A percentile compares a stretch with the other conserved stretches of the same genome.
Conservation (phyloP, 2,888 invertebrate genomes). For the Ashinkailepas kermadecensis region DNA sequence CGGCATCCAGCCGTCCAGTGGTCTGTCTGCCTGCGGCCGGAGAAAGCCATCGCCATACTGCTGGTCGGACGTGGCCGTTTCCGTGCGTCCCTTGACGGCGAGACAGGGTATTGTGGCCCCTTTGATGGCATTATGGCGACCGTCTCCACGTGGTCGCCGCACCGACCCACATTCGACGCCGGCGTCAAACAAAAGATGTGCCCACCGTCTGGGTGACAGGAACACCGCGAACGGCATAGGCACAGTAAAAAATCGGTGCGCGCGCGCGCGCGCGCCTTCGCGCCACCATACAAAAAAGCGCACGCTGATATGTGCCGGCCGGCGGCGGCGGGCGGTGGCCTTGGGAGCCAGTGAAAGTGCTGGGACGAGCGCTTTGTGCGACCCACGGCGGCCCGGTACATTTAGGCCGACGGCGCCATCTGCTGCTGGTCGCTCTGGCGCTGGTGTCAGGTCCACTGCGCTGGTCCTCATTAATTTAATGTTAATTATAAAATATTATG, state of each 20-base stretch:
- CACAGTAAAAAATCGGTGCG: background rate
- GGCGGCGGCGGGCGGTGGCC: background rate
- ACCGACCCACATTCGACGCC: background rate
- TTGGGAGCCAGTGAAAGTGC: conserved; percentile 15
- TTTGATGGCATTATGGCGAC: background rate
- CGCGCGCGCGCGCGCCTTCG: background rate
- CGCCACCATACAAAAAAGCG: background rate
- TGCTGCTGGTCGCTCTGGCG: too few species aligned
- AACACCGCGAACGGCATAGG: background rate
- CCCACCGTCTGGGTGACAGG: background rate
- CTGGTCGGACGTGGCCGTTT: too few species aligned
- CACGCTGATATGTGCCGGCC: background rate
- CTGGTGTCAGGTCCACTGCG: too few species aligned
- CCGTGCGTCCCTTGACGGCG: too few species aligned
- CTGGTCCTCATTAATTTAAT: too few species aligned
- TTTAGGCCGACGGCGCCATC: background rate
- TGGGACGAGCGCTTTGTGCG: background rate
- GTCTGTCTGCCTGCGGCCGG: background rate
- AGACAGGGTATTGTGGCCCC: too few species aligned
- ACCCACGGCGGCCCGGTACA: background rate
- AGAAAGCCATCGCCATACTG: too few species aligned
- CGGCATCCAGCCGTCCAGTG: background rate
- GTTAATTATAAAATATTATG: too few species aligned
- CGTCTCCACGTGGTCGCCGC: background rate
- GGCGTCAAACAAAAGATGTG: background rate